Base-by-base conservation (phyloP, 2,113 vertebrate species). In the Dicentrarchus labrax region DNA sequence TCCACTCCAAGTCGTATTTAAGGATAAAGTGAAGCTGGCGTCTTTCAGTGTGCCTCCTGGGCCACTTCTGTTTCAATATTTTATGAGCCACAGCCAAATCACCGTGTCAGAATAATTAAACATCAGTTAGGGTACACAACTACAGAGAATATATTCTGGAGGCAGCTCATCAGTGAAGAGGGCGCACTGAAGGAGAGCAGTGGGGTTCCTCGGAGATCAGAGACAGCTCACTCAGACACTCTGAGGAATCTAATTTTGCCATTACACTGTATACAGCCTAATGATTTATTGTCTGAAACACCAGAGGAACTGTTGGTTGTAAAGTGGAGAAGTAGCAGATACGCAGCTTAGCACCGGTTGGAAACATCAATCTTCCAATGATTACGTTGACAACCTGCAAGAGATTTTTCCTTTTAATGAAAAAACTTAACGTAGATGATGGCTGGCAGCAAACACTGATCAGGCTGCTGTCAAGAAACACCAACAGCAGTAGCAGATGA, bases 31-130 rank as follows among this genome's bases (percentile, higher is more conserved):
- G 48, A 51, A 78, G 78, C 53, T n/a, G 2, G 53, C 45, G 74
- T 88, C 47, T 86, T 54, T 81, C 45, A 56, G 73, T 7, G 0
- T n/a, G 78, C 74, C 88, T 81, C 62, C 62, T 17, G 73, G 80
- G 85, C 71, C 16, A 61, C 24, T 36, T 50, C 24, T 6, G 51
- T 72, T 89, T 95, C 84, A 91, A 91, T 93, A 82, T 91, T 93
- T 93, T 51, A 93, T 91, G 85, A 90, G 82, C 66, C 69, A 78
- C 81, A 82, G 83, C 77, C 66, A 88, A 86, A 89, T 87, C 83
- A 82, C 73, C 8, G 39, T 87, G 85, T 86, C 47, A 70, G 86
- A 93, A 89, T 90, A 92, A 91, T 94, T 91, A 92, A 88, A 88
- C 82, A 89, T 86, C 86, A 88, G 80, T 94, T 88, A 82, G 76